Evolutionary conservation across 2,797 vertebrate species (phyloP).

Genomic region (Tapera naevia): DNA sequence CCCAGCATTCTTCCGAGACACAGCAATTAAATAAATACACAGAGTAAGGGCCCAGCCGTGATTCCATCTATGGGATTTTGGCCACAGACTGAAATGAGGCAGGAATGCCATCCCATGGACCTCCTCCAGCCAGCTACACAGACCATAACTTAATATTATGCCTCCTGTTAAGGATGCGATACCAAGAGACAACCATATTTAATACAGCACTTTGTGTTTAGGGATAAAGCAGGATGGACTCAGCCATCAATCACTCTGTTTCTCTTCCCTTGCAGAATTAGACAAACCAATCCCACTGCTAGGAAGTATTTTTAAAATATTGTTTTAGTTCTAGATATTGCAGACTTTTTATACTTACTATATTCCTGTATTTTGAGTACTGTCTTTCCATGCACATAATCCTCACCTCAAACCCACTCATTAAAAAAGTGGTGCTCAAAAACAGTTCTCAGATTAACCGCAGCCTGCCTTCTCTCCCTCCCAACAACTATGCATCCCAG

Average conservation of each 20-base stretch:
- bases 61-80: conserved; percentile 11
- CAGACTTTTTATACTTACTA: conserved; percentile 6
- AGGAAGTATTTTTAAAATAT: conserved; percentile 30
- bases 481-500: background rate
- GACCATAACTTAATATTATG: background rate
- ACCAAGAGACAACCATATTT: conserved; percentile 5
- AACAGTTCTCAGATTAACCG: background rate
- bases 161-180: background rate
- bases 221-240: conserved; percentile 30
- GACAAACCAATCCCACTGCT: background rate
- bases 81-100: background rate
- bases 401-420: conserved; percentile 16
- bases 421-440: background rate
- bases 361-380: background rate
- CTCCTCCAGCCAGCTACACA: background rate
- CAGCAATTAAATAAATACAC: background rate
- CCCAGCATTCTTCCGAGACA: background rate
- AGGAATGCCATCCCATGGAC: background rate
- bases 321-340: conserved; percentile 4
- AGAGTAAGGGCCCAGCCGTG: background rate
- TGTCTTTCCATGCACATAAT: background rate
- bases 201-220: background rate
- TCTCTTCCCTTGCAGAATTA: conserved; percentile 20
- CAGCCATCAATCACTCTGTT: conserved; percentile 20
- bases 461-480: background rate